Conservation (phyloP, 2,113 vertebrate species). For the Bos javanicus region DNA sequence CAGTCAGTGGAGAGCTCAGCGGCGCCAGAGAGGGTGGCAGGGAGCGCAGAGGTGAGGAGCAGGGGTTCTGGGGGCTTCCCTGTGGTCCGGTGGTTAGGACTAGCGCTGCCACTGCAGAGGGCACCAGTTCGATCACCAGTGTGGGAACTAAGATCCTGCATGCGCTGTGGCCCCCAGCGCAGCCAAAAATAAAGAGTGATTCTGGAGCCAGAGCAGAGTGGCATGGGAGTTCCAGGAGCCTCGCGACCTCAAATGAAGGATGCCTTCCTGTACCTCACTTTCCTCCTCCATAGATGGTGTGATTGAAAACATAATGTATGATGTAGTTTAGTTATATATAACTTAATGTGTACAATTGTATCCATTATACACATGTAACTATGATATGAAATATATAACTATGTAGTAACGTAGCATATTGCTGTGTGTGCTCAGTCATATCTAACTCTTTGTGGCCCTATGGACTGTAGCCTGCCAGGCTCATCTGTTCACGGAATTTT, state of each 20-base stretch:
- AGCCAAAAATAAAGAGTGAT: neutral
- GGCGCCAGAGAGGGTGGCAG: fast-evolving
- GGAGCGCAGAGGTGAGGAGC: neutral
- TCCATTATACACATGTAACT: neutral
- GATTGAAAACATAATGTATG: neutral
- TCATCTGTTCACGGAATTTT: neutral
- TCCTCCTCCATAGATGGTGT: neutral
- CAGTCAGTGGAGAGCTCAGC: neutral
- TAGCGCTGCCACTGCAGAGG: neutral
- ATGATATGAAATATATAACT: neutral
- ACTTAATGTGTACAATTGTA: neutral
- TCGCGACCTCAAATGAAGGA: fast-evolving
- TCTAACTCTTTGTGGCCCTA: neutral
- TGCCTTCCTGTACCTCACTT: neutral
- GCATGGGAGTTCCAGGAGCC: neutral
- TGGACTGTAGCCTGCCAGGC: neutral
- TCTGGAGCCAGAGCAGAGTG: too few relatives aligned
- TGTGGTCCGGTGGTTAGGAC: neutral
- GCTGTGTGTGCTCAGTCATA: neutral
- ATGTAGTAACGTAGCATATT: neutral
- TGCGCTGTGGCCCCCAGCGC: neutral
- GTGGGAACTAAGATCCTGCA: neutral
- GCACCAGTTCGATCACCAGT: neutral
- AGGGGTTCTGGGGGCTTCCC: too few relatives aligned
- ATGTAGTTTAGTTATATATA: neutral